A percentile compares a stretch with the other conserved stretches of the same genome.
phyloP scores from a whole-genome alignment of 2,888 invertebrate genomes.

The Ormyrus nitidulus region DNA sequence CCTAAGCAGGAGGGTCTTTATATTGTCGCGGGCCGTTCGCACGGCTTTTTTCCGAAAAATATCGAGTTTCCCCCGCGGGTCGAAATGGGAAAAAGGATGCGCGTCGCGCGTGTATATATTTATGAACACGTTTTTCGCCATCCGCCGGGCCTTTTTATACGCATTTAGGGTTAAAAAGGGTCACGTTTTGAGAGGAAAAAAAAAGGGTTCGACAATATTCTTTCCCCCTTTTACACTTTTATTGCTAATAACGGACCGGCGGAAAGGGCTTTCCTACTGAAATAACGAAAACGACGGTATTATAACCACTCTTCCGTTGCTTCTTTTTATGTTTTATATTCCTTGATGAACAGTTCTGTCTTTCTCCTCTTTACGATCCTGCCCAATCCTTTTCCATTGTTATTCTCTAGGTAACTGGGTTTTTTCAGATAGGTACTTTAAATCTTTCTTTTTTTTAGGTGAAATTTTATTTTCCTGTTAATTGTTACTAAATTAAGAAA shows the following conservation, averaged over 20 bases:
- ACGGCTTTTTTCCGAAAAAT: slow-evolving; percentile 56
- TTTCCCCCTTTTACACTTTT: slow-evolving; percentile 29
- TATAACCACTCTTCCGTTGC: neutral
- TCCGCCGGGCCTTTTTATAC: slow-evolving; percentile 24
- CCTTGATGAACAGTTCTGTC: slow-evolving; percentile 14
- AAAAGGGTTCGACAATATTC: slow-evolving; percentile 14
- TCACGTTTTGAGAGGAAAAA: slow-evolving; percentile 33
- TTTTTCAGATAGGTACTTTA: neutral
- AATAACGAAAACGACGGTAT: neutral
- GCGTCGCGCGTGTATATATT: slow-evolving; percentile 13
- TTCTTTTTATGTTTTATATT: slow-evolving; percentile 34
- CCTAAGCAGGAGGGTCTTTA: slow-evolving; percentile 16
- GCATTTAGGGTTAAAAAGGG: slow-evolving; percentile 51
- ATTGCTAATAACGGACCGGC: slow-evolving; percentile 47
- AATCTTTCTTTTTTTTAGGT: too few species aligned
- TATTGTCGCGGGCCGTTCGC: slow-evolving; percentile 7
- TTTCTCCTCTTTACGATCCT: neutral
- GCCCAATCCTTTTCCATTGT: slow-evolving; percentile 5
- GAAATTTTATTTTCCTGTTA: too few species aligned
- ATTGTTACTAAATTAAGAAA: too few species aligned
- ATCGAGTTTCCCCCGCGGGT: slow-evolving; percentile 56
- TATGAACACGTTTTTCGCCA: slow-evolving; percentile 28
- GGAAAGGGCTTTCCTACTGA: slow-evolving; percentile 15
- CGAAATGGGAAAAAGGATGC: too few species aligned
- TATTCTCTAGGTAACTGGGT: slow-evolving; percentile 18